A percentile compares a stretch with the other conserved stretches of the same genome.
These are phyloP conservation scores for Donacobius atricapilla DNA, from an alignment of 2,113 vertebrate genomes.

Conservation along the genomic window DNA sequence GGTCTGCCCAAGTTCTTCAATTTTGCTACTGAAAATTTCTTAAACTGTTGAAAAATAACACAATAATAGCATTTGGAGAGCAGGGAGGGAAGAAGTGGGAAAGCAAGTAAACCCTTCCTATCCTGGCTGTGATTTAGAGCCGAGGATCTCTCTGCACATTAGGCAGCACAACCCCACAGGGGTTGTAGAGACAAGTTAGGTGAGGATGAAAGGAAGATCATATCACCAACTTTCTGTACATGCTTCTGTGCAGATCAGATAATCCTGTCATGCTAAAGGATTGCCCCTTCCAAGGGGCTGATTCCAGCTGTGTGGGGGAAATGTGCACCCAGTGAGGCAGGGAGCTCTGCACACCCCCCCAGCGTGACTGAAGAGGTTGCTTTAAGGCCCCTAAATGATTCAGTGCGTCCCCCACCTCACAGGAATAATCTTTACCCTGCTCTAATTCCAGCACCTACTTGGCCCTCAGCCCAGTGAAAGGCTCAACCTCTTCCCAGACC, in stretches of 20 bases:
- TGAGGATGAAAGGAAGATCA: not conserved
- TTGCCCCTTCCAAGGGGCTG: not conserved
- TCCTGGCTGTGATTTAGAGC: not conserved
- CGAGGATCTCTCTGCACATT: not conserved
- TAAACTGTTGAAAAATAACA: not conserved
- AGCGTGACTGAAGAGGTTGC: fast-evolving
- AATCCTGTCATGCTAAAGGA: not conserved
- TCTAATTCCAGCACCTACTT: slow-evolving; percentile 33
- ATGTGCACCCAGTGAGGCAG: not conserved
- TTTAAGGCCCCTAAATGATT: not conserved
- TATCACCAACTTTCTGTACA: not conserved
- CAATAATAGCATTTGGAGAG: not conserved
- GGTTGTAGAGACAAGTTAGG: not conserved
- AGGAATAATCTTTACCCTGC: slow-evolving; percentile 4
- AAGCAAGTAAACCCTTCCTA: not conserved
- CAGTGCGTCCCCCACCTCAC: not conserved
- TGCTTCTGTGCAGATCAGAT: not conserved
- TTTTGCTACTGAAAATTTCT: slow-evolving; percentile 38
- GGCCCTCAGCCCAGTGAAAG: not conserved
- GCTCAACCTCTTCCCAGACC: slow-evolving; percentile 1
- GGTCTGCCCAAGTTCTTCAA: slow-evolving; percentile 21
- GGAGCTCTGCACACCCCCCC: not conserved
- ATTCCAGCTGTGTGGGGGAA: not conserved
- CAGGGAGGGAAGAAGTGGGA: not conserved
- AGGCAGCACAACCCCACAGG: not conserved